A percentile compares a stretch with the other conserved stretches of the same genome.
phyloP scores from a whole-genome alignment of 2,113 vertebrate genomes.

The Megaptera novaeangliae region DNA sequence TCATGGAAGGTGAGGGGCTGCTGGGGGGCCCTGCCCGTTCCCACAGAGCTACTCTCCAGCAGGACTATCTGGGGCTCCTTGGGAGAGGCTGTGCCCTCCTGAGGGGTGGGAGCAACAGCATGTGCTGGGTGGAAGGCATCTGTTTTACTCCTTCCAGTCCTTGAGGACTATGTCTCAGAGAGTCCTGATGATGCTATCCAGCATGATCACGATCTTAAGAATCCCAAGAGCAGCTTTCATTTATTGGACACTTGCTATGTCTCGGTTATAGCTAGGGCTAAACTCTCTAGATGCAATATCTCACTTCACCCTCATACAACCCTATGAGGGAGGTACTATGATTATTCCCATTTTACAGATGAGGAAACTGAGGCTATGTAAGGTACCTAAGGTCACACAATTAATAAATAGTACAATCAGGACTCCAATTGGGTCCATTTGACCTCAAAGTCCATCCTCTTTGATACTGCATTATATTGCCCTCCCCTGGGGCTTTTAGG shows the following conservation, averaged over 20 bases:
- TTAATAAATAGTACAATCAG: background rate
- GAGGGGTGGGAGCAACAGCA: background rate
- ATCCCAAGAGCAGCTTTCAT: background rate
- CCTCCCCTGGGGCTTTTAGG: background rate
- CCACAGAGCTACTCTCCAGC: background rate
- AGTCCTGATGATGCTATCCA: accelerated
- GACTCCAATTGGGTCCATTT: background rate
- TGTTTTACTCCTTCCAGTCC: background rate
- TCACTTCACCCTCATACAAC: background rate
- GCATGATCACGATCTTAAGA: background rate
- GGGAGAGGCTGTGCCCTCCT: background rate
- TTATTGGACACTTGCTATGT: background rate
- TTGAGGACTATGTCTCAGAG: background rate
- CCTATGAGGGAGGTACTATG: background rate
- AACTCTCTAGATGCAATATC: no score
- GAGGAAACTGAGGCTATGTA: background rate
- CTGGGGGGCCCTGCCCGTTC: background rate
- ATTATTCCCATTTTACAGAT: background rate
- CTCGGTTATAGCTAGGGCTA: background rate
- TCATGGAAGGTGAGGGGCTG: constrained; percentile 88
- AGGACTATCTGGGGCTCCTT: background rate
- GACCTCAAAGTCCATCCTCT: background rate
- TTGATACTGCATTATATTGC: background rate
- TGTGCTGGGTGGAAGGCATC: background rate
- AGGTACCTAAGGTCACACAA: background rate